Percentiles rank a stretch among this genome's conserved stretches.
phyloP scores from a whole-genome alignment of 2,888 invertebrate genomes.

The Acrobasis consociella region DNA sequence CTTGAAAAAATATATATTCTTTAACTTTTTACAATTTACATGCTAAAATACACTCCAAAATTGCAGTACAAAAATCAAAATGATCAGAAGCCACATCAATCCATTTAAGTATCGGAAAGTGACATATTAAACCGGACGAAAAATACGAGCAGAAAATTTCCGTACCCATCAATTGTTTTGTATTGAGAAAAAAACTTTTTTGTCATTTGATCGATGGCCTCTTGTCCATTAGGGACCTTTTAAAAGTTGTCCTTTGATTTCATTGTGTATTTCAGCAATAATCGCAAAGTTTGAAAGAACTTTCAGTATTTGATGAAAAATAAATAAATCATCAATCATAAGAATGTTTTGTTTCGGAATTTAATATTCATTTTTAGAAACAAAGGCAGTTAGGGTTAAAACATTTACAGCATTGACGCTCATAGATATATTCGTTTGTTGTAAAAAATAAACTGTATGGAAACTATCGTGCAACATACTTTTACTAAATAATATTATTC shows the following conservation, averaged over 20 bases:
- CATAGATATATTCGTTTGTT: no score
- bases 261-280: slow-evolving; percentile 69
- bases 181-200: slow-evolving; percentile 72
- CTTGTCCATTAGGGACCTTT: slow-evolving; percentile 78
- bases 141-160: slow-evolving; percentile 59
- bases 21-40: slow-evolving; percentile 52
- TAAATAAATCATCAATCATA: slow-evolving; percentile 65
- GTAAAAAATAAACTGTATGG: no score
- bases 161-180: slow-evolving; percentile 67
- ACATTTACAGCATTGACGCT: background rate
- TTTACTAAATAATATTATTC: no score
- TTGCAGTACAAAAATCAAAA: background rate
- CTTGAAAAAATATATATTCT: slow-evolving; percentile 48
- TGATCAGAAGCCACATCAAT: slow-evolving; percentile 39
- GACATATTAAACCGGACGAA: slow-evolving; percentile 56
- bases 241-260: slow-evolving; percentile 77
- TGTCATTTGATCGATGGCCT: slow-evolving; percentile 79
- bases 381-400: slow-evolving; percentile 38
- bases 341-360: slow-evolving; percentile 54
- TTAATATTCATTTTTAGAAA: slow-evolving; percentile 41
- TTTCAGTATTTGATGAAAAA: slow-evolving; percentile 54
- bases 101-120: slow-evolving; percentile 50
- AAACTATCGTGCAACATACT: no score
- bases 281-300: slow-evolving; percentile 63
- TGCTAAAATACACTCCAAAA: slow-evolving; percentile 28